Conservation (phyloP, 2,888 invertebrate species). For the Dugesia japonica region DNA sequence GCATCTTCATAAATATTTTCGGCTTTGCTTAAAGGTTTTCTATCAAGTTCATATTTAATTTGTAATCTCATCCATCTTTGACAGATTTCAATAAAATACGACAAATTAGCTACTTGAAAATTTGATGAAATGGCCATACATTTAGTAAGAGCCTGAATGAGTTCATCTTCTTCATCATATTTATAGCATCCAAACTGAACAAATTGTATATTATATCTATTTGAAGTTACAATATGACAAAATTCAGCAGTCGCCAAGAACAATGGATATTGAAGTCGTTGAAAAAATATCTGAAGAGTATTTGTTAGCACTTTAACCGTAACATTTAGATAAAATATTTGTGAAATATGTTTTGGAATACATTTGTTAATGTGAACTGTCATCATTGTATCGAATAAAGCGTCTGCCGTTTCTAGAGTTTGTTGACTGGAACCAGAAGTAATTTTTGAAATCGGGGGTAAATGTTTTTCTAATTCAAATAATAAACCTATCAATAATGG, state of each 20-base stretch:
- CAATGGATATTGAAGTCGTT: background rate
- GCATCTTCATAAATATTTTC: constrained; percentile 8
- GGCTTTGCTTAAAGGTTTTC: background rate
- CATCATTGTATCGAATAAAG: background rate
- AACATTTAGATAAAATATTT: background rate
- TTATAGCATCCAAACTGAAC: background rate
- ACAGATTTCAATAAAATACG: constrained; percentile 8
- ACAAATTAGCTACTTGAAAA: background rate
- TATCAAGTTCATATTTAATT: background rate
- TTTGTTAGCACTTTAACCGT: background rate
- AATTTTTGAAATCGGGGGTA: background rate
- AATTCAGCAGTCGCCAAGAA: background rate
- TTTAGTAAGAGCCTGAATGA: background rate
- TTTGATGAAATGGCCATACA: background rate
- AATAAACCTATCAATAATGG: background rate
- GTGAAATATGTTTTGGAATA: background rate
- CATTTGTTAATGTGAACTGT: background rate
- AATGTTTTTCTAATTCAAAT: background rate
- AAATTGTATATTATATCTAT: background rate
- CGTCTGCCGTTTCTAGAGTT: background rate
- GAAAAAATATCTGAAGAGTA: background rate
- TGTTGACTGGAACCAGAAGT: constrained; percentile 20
- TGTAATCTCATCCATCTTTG: background rate
- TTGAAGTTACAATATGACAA: background rate
- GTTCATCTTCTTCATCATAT: background rate